A percentile compares a stretch with the other conserved stretches of the same genome.
phyloP scores from a whole-genome alignment of 2,888 invertebrate species.

The Rhorus exstirpatorius region DNA sequence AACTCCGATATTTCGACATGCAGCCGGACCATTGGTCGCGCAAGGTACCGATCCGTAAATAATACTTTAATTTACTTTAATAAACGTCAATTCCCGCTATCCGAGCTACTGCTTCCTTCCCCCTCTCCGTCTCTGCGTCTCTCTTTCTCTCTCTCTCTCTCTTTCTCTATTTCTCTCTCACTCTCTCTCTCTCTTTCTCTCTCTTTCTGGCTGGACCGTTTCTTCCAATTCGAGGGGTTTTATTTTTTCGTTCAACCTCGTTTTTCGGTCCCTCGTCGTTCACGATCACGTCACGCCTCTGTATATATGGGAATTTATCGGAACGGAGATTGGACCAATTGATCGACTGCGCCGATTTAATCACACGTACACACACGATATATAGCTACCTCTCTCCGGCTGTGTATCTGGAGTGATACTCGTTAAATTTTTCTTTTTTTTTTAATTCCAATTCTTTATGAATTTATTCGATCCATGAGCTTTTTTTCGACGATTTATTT shows the following conservation, averaged over 20 bases:
- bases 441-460: constrained; percentile 32
- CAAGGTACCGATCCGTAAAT: constrained; percentile 53
- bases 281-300: constrained; percentile 53
- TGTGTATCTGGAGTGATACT: constrained; percentile 14
- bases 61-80: constrained; percentile 66
- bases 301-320: constrained; percentile 64
- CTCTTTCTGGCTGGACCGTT: constrained; percentile 6
- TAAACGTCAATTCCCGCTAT: constrained; percentile 50
- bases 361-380: constrained; percentile 16
- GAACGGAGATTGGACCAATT: constrained; percentile 68
- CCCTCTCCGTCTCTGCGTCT: not conserved
- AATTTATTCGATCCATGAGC: constrained; percentile 27
- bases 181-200: too few relatives aligned
- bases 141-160: not conserved
- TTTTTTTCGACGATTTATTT: not conserved
- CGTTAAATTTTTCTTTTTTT: constrained; percentile 24
- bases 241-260: constrained; percentile 37
- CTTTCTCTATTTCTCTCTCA: too few relatives aligned
- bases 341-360: constrained; percentile 65
- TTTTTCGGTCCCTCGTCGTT: constrained; percentile 46
- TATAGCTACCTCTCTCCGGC: not conserved
- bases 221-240: constrained; percentile 9
- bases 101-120: constrained; percentile 7
- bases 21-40: constrained; percentile 4
- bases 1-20: constrained; percentile 47